These are phyloP conservation scores for Meiosimyza decipiens DNA, from an alignment of 2,888 invertebrate genomes.

Conservation along the genomic window DNA sequence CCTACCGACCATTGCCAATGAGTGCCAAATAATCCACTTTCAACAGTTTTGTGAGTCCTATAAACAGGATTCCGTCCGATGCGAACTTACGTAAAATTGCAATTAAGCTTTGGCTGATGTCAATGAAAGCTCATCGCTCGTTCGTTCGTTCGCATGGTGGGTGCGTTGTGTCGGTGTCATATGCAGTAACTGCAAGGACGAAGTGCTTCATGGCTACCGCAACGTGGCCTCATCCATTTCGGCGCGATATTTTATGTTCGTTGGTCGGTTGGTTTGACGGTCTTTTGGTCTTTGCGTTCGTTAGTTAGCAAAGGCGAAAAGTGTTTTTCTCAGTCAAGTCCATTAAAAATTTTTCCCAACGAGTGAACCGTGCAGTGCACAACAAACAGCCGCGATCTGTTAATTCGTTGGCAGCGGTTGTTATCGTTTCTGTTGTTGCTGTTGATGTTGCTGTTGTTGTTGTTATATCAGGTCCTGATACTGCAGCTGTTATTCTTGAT, in stretches of 20 bases:
- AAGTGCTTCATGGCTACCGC: too few relatives aligned
- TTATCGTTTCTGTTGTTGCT: neutral
- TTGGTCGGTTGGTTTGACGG: neutral
- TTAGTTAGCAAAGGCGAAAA: slow-evolving; percentile 6
- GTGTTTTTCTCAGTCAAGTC: slow-evolving; percentile 24
- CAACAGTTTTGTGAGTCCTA: neutral
- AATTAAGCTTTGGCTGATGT: slow-evolving; percentile 33
- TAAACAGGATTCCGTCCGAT: slow-evolving; percentile 8
- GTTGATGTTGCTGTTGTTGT: neutral
- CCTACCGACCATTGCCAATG: neutral
- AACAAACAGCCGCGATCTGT: slow-evolving; percentile 8
- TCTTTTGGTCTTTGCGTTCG: neutral
- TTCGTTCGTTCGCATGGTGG: neutral
- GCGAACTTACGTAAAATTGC: slow-evolving; percentile 32
- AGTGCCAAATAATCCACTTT: neutral
- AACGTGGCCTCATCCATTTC: neutral
- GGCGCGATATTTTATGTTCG: neutral
- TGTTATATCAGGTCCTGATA: neutral
- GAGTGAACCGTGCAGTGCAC: slow-evolving; percentile 17
- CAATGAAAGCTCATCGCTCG: neutral
- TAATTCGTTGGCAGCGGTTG: neutral
- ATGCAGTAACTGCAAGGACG: neutral
- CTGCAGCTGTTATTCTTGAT: slow-evolving; percentile 3
- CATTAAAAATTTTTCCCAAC: slow-evolving; percentile 33
- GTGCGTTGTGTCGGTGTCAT: neutral